phyloP scores from a whole-genome alignment of 1,140 invertebrate species.

The Eueides isabella region DNA sequence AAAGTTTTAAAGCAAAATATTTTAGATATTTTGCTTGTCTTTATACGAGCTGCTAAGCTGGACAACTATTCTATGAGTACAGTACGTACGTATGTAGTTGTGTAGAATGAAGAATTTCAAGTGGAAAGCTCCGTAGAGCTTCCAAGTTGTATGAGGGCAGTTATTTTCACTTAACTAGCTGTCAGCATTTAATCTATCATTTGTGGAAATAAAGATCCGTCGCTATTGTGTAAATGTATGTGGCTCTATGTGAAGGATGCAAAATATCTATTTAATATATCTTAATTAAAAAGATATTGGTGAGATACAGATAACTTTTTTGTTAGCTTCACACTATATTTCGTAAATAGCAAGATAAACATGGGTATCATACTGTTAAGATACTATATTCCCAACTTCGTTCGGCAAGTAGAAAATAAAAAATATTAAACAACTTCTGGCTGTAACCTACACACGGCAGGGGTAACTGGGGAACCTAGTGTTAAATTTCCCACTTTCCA shows the following conservation, averaged over 20 bases:
- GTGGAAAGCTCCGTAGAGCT: neutral
- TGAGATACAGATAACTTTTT: too few relatives aligned
- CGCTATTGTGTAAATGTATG: neutral
- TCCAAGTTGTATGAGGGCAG: neutral
- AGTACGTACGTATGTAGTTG: neutral
- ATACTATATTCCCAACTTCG: too few relatives aligned
- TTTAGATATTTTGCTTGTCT: neutral
- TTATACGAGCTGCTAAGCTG: neutral
- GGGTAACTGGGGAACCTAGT: too few relatives aligned
- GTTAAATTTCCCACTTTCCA: too few relatives aligned
- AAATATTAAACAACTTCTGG: too few relatives aligned
- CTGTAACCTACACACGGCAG: too few relatives aligned
- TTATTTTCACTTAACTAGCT: slow-evolving; percentile 6
- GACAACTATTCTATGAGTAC: neutral
- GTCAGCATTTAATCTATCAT: neutral
- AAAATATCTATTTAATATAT: too few relatives aligned
- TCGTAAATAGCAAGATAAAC: too few relatives aligned
- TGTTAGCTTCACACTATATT: too few relatives aligned
- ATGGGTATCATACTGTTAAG: too few relatives aligned
- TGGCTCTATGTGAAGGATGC: neutral
- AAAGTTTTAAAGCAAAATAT: neutral
- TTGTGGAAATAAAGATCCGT: neutral
- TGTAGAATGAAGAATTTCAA: neutral
- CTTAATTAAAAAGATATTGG: too few relatives aligned
- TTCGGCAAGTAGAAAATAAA: too few relatives aligned